Evolutionary conservation across 2,113 vertebrate genomes (phyloP).

Genomic region (Electrona antarctica): DNA sequence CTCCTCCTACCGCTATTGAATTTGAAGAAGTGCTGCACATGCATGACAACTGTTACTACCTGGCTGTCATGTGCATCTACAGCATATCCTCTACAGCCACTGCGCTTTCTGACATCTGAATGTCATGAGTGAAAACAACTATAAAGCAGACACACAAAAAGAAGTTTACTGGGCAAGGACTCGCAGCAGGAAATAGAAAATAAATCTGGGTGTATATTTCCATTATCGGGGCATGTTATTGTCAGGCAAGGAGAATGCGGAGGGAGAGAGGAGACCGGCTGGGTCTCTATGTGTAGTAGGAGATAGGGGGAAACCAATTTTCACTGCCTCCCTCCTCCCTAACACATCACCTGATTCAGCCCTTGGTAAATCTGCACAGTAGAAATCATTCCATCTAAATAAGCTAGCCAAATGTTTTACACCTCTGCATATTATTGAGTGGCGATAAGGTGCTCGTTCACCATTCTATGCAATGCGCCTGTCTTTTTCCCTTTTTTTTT

Average conservation of each 20-base stretch:
- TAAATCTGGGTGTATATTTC: constrained; percentile 74
- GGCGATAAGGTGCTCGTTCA: constrained; percentile 70
- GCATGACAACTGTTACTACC: no score
- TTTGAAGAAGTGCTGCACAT: no score
- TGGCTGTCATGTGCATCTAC: no score
- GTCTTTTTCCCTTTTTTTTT: constrained; percentile 26
- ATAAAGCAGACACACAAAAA: constrained; percentile 57
- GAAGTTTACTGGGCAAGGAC: constrained; percentile 62
- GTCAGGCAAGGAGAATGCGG: constrained; percentile 50
- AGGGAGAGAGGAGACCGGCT: constrained; percentile 41
- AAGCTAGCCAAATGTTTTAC: constrained; percentile 79
- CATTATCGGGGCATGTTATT: constrained; percentile 74
- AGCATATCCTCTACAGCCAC: no score
- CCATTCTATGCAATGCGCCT: constrained; percentile 51
- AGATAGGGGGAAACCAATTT: constrained; percentile 81
- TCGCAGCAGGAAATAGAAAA: constrained; percentile 74
- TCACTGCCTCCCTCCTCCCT: constrained; percentile 60
- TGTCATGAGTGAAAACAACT: constrained; percentile 57
- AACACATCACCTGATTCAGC: constrained; percentile 51
- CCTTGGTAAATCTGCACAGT: constrained; percentile 60
- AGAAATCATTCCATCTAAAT: constrained; percentile 78
- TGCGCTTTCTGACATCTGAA: constrained; percentile 45
- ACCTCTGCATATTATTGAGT: constrained; percentile 74
- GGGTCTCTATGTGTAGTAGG: constrained; percentile 66
- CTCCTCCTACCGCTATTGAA: neutral